These are phyloP conservation scores for Acyrthosiphon pisum DNA, from an alignment of 1,140 invertebrate species.

Conservation along the genomic window DNA sequence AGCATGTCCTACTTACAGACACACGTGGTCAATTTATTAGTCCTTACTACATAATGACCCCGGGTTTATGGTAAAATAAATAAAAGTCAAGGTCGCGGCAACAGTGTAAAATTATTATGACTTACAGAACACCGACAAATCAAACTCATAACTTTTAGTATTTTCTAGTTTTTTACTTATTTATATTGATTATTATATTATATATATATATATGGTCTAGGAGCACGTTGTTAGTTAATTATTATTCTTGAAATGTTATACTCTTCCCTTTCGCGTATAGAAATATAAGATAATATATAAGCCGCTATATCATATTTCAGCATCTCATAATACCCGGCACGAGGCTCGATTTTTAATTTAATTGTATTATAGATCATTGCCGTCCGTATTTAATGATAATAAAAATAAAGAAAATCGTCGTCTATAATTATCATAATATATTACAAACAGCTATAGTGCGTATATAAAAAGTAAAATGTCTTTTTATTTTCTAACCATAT, in stretches of 20 bases:
- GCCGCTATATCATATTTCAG: conserved; percentile 26
- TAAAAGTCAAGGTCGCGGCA: conserved; percentile 30
- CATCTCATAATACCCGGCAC: conserved; percentile 32
- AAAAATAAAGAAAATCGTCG: not conserved
- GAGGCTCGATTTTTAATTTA: conserved; percentile 41
- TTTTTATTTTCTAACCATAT: not conserved
- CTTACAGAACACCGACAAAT: not conserved
- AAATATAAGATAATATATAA: conserved; percentile 40
- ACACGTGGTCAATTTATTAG: conserved; percentile 31
- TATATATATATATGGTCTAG: not conserved
- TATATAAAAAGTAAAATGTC: not conserved
- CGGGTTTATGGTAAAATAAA: not conserved
- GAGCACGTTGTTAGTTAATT: not conserved
- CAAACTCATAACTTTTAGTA: not conserved
- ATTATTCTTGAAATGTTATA: conserved; percentile 42
- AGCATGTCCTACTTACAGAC: not conserved
- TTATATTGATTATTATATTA: not conserved
- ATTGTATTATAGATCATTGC: not conserved
- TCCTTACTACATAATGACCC: not conserved
- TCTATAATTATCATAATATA: not conserved
- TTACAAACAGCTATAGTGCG: not conserved
- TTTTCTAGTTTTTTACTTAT: too few species aligned
- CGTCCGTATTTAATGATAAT: not conserved
- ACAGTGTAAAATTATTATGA: not conserved
- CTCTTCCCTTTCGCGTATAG: conserved; percentile 16